Evolutionary conservation across 2,888 invertebrate genomes (phyloP), one percentile per base, ranked within the genome.

Genomic region (Diarsia rubi): DNA sequence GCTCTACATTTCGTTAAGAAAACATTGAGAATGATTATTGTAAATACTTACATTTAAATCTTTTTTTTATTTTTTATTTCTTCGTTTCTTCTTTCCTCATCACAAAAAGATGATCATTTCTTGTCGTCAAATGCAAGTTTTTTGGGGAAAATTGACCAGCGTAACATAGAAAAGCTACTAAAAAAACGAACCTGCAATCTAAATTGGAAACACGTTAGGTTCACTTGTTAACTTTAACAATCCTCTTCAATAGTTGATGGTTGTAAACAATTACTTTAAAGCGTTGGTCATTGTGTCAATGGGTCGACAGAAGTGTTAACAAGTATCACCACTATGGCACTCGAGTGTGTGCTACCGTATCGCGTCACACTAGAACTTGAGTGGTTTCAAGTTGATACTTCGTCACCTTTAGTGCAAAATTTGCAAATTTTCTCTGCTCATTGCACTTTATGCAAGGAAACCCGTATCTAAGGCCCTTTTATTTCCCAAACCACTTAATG

Each of bases 271-370:
- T 64, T 31, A 31, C 24, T 14, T 69, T n/a, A 14, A 31, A 47
- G 24, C 2, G 44, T 71, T 19, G 31, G 21, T 54, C 57, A 66
- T 47, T 6, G 49, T 72, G 49, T 71, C 57, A 66, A 72, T 62
- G 49, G 65, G 27, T 27, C 27, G 24, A 69, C 37, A 62, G 37
- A 60, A 62, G 62, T 76, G 72, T 76, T 65, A 71, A 71, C 72
- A 77, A 54, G 59, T 47, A 62, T 42, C 60, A 14, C 44, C 67
- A 76, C 59, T 60, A 14, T 42, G 24, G 63, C 19, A 37, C 67
- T 80, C 44, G 27, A 70, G 60, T 60, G 27, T 66, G 19, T 54
- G 49, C 49, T 49, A 57, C 57, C 45, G 49, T 80, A 78, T 44
- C 59, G 42, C 31, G 27, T 66, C 27, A 11, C 49, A 79, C 42